Evolutionary conservation across 2,888 invertebrate species (phyloP).

Genomic region (Drosophila mimetica): DNA sequence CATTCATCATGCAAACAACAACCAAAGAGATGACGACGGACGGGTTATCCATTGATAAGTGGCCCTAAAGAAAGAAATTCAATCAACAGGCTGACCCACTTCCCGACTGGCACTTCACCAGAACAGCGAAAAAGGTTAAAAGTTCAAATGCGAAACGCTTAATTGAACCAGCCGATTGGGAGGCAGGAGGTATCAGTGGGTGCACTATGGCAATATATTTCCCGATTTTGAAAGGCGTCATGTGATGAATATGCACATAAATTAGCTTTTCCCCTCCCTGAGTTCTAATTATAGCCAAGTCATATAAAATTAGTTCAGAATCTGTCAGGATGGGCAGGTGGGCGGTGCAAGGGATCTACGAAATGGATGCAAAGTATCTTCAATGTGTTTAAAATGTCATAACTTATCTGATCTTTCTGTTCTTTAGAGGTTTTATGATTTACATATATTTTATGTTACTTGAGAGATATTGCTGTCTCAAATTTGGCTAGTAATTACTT

Average conservation of each 20-base stretch:
- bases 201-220: conserved; percentile 10
- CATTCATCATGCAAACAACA: conserved; percentile 30
- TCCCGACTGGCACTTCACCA: conserved; percentile 28
- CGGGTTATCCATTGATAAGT: conserved; percentile 49
- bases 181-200: neutral
- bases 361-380: conserved; percentile 2
- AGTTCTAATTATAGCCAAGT: conserved; percentile 30
- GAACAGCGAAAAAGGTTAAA: conserved; percentile 52
- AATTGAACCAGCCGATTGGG: conserved; percentile 38
- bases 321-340: conserved; percentile 12
- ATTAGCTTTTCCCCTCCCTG: neutral
- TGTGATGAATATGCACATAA: conserved; percentile 15
- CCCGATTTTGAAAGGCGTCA: conserved; percentile 16
- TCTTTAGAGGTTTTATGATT: no score
- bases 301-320: no score
- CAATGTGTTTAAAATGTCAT: conserved; percentile 13
- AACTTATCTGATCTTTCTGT: no score
- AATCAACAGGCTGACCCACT: conserved; percentile 70
- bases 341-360: neutral
- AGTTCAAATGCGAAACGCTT: conserved; percentile 64
- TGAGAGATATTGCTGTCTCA: no score
- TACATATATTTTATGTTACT: no score
- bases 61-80: conserved; percentile 57
- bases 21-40: conserved; percentile 64
- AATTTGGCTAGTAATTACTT: no score